Base-by-base conservation (phyloP, 2,888 invertebrate genomes). In the Caenorhabditis zanzibari region DNA sequence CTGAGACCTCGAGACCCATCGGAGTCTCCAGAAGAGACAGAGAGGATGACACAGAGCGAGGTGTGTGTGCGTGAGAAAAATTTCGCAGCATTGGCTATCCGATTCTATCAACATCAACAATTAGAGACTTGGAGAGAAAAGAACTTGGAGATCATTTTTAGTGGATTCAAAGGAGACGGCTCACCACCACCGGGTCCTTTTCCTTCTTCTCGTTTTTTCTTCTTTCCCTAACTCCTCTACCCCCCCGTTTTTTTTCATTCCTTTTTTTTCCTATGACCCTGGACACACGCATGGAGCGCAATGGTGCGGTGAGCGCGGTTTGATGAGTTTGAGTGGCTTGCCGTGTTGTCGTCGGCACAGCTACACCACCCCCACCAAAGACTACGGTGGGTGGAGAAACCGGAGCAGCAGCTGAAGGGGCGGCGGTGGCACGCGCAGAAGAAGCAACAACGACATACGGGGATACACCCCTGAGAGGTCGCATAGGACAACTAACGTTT, bases 291-390 rank as follows among this genome's bases (percentile, higher is more conserved):
- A 38, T 32, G 54, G 38, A 69, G 77, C 69, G 77, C 69, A 77
- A 77, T 77, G 69, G 63, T 71, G 77, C 77, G 77, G 77, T 77
- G 77, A 77, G 77, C 77, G 69, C 77, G 69, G 69, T 77, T 77
- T 71, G 69, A 77, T 77, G 77, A 77, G 77, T 77, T 77, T 77
- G 77, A 77, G 77, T 77, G 77, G 77, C 41, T 61, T 69, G 61
- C 77, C 68, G 76, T 76, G 68, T 68, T 68, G 76, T 69, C 58
- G 68, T 41, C 68, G 59, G 68, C 14, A n/a, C n/a, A 24, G 59
- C 58, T 16, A 68, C 52, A 28, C 68, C 68, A 44, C 77, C 54
- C 56, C 56, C 76, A 35, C 47, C 58, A 35, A n/a, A 49, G 49
- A 44, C 49, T 26, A 52, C 41, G 12, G 47, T 16, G 64, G 38